Conservation (phyloP, 35 echinoderm and acorn worm species). For the Patiria miniata region DNA sequence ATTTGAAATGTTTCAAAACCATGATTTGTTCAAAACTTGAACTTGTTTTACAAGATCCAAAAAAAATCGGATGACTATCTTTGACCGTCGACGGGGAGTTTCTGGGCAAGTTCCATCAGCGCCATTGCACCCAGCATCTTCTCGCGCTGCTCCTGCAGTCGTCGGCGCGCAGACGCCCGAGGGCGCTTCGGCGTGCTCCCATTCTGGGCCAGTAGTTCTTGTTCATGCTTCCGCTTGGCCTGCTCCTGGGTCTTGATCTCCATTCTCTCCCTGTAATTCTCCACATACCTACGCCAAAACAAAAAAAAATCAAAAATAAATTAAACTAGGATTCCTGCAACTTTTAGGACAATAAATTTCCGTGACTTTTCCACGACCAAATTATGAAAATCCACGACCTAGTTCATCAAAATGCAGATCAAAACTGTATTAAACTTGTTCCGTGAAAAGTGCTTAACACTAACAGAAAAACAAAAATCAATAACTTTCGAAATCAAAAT, state of each 20-base stretch:
- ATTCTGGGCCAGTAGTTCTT: conserved; percentile 19
- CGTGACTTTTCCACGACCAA: no score
- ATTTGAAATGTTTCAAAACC: no score
- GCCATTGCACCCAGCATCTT: conserved; percentile 91
- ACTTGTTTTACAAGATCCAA: no score
- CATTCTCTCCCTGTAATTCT: conserved; percentile 16
- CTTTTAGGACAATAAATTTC: no score
- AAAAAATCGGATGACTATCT: background rate
- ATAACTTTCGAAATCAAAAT: no score
- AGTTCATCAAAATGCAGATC: no score
- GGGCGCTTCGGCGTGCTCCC: conserved; percentile 69
- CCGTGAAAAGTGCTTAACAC: no score
- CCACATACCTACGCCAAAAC: conserved; percentile 29
- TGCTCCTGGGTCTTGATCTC: conserved; percentile 8
- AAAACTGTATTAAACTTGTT: no score
- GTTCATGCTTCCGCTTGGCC: conserved; percentile 27
- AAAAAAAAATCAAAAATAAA: background rate
- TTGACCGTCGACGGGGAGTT: background rate
- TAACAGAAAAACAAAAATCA: no score
- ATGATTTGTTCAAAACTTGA: no score
- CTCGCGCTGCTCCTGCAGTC: conserved; percentile 85
- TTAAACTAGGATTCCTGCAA: no score
- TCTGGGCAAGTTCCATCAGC: conserved; percentile 85
- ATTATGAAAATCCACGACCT: no score
- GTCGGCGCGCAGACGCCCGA: conserved; percentile 43